Conservation (phyloP, 2,797 vertebrate genomes). For the Rhabdophis nuchalis region DNA sequence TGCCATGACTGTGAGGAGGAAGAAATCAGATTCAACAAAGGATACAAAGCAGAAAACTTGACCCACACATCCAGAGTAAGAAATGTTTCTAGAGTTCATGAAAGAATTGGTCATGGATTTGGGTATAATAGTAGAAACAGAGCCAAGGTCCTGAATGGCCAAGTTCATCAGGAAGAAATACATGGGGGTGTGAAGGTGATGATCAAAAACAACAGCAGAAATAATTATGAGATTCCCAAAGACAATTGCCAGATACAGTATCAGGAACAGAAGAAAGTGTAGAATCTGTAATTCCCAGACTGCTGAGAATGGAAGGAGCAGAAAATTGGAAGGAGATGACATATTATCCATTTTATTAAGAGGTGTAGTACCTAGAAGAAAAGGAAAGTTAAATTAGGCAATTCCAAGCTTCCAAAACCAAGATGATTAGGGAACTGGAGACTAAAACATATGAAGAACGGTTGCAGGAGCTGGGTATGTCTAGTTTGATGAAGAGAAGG, state of each 20-base stretch:
- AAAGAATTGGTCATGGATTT: not conserved
- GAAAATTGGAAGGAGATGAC: not conserved
- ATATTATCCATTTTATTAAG: slow-evolving; percentile 1
- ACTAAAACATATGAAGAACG: too few relatives aligned
- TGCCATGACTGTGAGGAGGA: not conserved
- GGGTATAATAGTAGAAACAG: not conserved
- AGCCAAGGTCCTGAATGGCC: not conserved
- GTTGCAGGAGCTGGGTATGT: too few relatives aligned
- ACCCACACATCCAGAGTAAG: not conserved
- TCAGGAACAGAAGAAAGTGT: not conserved
- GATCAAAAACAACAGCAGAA: not conserved
- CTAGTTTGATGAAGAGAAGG: too few relatives aligned
- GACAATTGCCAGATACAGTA: not conserved
- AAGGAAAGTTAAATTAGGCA: not conserved
- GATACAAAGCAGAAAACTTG: not conserved
- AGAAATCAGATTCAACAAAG: not conserved
- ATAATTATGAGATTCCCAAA: not conserved
- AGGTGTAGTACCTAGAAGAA: not conserved
- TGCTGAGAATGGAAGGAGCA: not conserved
- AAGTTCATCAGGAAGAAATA: slow-evolving; percentile 3
- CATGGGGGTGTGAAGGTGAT: not conserved
- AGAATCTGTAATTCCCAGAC: not conserved
- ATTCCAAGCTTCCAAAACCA: not conserved
- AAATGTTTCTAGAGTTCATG: not conserved
- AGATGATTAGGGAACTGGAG: too few relatives aligned